These are phyloP conservation scores for Caenorhabditis becei DNA, from an alignment of 2,888 invertebrate species.

Conservation along the genomic window DNA sequence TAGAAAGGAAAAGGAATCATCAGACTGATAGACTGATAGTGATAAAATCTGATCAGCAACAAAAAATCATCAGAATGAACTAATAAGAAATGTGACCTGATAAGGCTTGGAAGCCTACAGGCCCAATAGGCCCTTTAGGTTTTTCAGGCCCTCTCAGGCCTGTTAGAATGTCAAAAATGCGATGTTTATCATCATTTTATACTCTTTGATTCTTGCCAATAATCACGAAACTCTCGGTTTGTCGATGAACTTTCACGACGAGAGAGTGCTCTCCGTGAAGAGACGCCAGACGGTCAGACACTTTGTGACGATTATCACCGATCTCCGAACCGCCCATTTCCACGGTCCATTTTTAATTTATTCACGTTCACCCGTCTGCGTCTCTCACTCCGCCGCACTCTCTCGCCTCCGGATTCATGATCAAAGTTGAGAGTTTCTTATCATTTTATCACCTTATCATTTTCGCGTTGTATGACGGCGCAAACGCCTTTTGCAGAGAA, in stretches of 20 bases:
- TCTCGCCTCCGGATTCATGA: slow-evolving; percentile 15
- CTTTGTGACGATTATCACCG: slow-evolving; percentile 31
- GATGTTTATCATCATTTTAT: slow-evolving; percentile 8
- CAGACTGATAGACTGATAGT: too few species aligned
- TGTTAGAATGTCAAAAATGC: slow-evolving; percentile 7
- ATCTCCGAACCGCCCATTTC: slow-evolving; percentile 24
- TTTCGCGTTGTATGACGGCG: slow-evolving; percentile 43
- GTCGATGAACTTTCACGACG: slow-evolving; percentile 40
- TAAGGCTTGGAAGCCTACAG: too few species aligned
- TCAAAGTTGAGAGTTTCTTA: slow-evolving; percentile 45
- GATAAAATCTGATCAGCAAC: background rate
- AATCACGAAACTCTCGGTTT: slow-evolving; percentile 21
- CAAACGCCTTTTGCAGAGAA: background rate
- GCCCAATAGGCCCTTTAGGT: background rate
- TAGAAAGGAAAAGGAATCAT: too few species aligned
- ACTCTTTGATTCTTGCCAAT: slow-evolving; percentile 4
- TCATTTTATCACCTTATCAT: slow-evolving; percentile 36
- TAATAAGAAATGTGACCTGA: too few species aligned
- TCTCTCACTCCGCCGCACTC: background rate
- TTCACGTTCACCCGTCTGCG: slow-evolving; percentile 48
- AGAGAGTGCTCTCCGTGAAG: slow-evolving; percentile 5
- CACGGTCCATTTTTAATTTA: slow-evolving; percentile 36
- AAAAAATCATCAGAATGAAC: background rate
- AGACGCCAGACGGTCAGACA: slow-evolving; percentile 13
- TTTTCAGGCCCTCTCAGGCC: slow-evolving; percentile 16